phyloP scores from a whole-genome alignment of 2,888 invertebrate species.

The Escarpia spicata region DNA sequence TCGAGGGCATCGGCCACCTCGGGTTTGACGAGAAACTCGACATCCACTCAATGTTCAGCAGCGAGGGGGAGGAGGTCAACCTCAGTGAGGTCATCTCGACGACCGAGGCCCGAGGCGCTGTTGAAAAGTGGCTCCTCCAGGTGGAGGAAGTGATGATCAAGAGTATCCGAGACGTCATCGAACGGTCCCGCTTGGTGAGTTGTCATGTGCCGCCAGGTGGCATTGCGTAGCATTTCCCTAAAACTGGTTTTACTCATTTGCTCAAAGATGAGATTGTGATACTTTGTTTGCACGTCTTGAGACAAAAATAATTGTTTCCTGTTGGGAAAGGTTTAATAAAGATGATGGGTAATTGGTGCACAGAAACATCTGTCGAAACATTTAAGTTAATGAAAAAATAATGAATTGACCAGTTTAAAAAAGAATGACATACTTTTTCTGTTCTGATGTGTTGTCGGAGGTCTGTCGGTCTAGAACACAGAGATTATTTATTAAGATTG shows the following conservation, averaged over 20 bases:
- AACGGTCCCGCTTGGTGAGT: conserved; percentile 68
- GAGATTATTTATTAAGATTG: background rate
- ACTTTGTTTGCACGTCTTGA: too few species aligned
- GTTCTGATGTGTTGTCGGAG: background rate
- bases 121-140: conserved; percentile 85
- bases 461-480: background rate
- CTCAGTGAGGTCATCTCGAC: conserved; percentile 75
- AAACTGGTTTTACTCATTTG: background rate
- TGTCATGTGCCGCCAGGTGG: background rate
- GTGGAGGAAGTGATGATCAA: conserved; percentile 84
- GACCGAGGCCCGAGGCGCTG: conserved; percentile 79
- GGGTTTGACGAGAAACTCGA: conserved; percentile 88
- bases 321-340: background rate
- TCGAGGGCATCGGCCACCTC: conserved; percentile 80
- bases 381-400: background rate
- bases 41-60: conserved; percentile 88
- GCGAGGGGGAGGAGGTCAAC: conserved; percentile 79
- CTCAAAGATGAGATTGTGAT: too few species aligned
- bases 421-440: background rate
- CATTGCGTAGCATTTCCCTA: background rate
- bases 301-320: background rate
- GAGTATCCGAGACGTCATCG: conserved; percentile 75
- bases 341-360: background rate
- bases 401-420: background rate
- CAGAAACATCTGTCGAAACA: background rate